A percentile compares a stretch with the other conserved stretches of the same genome.
Evolutionary conservation across 2,113 vertebrate species (phyloP).

Genomic region (Bufo bufo): DNA sequence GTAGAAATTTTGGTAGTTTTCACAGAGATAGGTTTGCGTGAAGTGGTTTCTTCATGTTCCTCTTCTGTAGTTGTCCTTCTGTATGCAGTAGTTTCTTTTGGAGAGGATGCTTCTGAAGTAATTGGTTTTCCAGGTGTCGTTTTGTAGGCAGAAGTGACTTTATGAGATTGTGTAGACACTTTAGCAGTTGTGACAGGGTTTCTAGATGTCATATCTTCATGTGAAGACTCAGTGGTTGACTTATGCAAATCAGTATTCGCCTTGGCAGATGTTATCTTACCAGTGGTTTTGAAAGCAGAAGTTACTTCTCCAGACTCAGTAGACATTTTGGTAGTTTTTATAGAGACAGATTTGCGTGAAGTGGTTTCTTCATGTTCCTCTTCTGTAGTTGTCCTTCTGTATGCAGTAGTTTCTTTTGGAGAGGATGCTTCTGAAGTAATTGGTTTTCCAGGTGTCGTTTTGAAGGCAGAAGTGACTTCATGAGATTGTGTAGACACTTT

Average conservation of each 20-base stretch:
- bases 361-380: neutral
- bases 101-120: no score
- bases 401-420: neutral
- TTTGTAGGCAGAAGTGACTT: no score
- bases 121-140: no score
- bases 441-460: neutral
- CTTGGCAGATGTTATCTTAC: neutral
- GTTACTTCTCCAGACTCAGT: constrained; percentile 15
- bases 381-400: neutral
- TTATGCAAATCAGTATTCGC: neutral
- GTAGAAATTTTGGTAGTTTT: no score
- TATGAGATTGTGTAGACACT: no score
- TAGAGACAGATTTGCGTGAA: neutral
- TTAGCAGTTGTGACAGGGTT: no score
- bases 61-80: no score
- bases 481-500: constrained; percentile 2
- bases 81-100: no score
- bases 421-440: neutral
- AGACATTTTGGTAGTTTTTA: neutral
- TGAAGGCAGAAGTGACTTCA: neutral
- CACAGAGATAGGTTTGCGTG: no score
- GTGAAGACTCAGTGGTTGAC: neutral
- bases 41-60: no score
- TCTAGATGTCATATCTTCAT: neutral
- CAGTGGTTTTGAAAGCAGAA: neutral